Base-by-base conservation (phyloP, 1,140 invertebrate genomes). In the Pseudoatta argentina region DNA sequence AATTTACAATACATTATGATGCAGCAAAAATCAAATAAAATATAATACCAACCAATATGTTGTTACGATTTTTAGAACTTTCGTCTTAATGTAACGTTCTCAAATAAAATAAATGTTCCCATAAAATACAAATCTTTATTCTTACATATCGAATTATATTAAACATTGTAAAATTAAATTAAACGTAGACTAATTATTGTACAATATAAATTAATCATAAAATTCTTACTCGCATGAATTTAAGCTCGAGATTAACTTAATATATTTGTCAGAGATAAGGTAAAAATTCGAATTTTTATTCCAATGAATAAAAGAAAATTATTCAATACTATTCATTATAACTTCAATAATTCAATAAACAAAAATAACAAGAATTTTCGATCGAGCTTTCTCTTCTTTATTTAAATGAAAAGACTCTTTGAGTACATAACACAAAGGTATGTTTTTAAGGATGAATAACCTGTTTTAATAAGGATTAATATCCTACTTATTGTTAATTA, bases 311-410 rank as follows among this genome's bases (percentile, higher is more conserved):
- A 44, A 63, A 61, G 55, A 44, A 61, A 77, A 77, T 18, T 3
- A 34, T 48, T 3, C 18, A 48, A 67, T 12, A 67, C 18, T 10
- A 64, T 77, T 76, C 3, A n/a, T 44, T 5, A 30, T 21, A 78
- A 51, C 30, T 51, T 78, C 48, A 78, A 78, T 66, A 78, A 78
- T 0, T 27, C 12, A 16, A 66, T 66, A 2, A 66, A 24, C 24
- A 24, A 57, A 66, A 78, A 78, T 34, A 27, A 44, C 1, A 12
- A 30, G 12, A 4, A 10, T n/a, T 21, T 78, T 66, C 12, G 10
- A 34, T 24, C 5, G 55, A 59, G 34, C n/a, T 66, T 51, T 66
- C 24, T 66, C 14, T 67, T 30, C 34, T 51, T 27, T 7, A 30
- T n/a, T 77, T 77, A 48, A 77, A 44, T 39, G 4, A 24, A 78